Evolutionary conservation across 1,140 invertebrate species (phyloP).

Genomic region (Drosophila burlai): DNA sequence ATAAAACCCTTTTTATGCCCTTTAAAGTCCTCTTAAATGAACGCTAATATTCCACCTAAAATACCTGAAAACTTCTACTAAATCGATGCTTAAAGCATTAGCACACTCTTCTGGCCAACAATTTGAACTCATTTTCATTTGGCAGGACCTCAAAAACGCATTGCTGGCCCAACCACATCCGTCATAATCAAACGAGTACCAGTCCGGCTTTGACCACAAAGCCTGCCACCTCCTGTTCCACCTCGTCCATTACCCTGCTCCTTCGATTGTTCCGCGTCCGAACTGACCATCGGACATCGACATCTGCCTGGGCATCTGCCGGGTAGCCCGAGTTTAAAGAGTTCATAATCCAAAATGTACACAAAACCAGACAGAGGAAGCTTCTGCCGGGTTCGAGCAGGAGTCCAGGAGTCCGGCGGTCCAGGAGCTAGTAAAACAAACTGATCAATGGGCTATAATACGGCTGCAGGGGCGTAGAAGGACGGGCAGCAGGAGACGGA

Average conservation of each 20-base stretch:
- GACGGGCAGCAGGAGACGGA: not conserved
- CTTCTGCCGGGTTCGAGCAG: not conserved
- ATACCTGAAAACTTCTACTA: not conserved
- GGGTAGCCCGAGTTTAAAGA: conserved; percentile 54
- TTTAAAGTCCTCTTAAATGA: not conserved
- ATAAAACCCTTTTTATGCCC: too few species aligned
- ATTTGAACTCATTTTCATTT: conserved; percentile 32
- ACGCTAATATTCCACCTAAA: not conserved
- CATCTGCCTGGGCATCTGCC: conserved; percentile 28
- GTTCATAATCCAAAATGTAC: conserved; percentile 74
- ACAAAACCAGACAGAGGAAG: conserved; percentile 50
- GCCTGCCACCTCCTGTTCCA: not conserved
- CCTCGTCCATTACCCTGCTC: not conserved
- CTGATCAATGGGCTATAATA: conserved; percentile 76
- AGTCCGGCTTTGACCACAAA: conserved; percentile 41
- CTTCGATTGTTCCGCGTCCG: conserved; percentile 13
- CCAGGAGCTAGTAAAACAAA: conserved; percentile 69
- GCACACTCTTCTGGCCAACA: conserved; percentile 7
- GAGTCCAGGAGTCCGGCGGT: not conserved
- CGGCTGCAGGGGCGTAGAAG: conserved; percentile 24
- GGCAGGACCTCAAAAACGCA: conserved; percentile 19
- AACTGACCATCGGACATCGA: conserved; percentile 36
- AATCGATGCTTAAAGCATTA: conserved; percentile 14
- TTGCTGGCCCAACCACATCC: conserved; percentile 33
- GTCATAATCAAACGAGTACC: conserved; percentile 41